Base-by-base conservation (phyloP, 2,888 invertebrate species). In the Dolichopus griseipennis region DNA sequence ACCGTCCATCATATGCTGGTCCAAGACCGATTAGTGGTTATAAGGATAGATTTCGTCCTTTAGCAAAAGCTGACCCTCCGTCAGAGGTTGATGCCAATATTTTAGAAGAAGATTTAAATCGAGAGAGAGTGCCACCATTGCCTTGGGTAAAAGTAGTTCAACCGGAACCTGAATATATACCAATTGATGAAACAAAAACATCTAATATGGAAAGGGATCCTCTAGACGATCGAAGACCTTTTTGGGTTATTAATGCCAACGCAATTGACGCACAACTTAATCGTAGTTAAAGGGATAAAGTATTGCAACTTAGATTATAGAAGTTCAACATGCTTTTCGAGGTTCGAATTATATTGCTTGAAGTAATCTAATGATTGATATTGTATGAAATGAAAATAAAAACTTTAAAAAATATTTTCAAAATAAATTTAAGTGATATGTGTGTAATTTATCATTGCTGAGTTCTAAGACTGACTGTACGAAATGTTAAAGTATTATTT, bases 1-100 rank as follows among this genome's bases (percentile, higher is more conserved):
- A 90, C 77, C 83, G 90, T 33, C 87, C 89, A 0, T 85, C 85
- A 65, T 90, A 87, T 75, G 89, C 89, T 6, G 86, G 87, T 10
- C 74, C 79, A 1, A 78, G 82, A 9, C 84, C 87, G 0, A 83
- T 86, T 0, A 85, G 85, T 27, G 88, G 87, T n/a, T 85, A 85
- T 71, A 89, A 88, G 68, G 83, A 82, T 65, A 79, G 85, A 52
- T 84, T 84, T 66, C 76, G 73, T 33, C 74, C 72, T 2, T 62
- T 43, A 18, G 67, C 67, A 33, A 20, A 64, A 37, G 52, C 43
- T 6, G 37, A 65, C 5, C 67, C 68, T 18, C 68, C 68, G 3
- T 67, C 75, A 61, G 75, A 79, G 1, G 76, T 81, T 1, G n/a
- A n/a, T n/a, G 83, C 71, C 18, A 85, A 86, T 75, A 83, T 88